Evolutionary conservation across 2,888 invertebrate genomes (phyloP).

Genomic region (Leptopilina myrica): DNA sequence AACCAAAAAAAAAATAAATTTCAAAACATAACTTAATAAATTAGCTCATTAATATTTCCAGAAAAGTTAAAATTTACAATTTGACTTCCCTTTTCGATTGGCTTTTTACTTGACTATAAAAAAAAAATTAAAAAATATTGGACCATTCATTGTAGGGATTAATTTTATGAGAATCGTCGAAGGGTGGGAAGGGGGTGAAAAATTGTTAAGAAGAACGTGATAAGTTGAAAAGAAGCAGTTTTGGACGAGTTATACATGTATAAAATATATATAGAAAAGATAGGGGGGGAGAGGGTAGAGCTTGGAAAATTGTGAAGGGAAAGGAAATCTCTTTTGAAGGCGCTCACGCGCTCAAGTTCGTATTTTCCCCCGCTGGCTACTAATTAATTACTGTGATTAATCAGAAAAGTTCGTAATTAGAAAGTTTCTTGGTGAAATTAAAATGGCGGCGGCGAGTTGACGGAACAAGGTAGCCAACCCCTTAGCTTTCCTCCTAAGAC

Average conservation of each 20-base stretch:
- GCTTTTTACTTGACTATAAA: conserved; percentile 43
- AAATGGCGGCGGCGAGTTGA: conserved; percentile 73
- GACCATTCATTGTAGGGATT: no score
- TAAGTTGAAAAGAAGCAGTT: conserved; percentile 44
- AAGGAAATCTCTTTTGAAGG: conserved; percentile 47
- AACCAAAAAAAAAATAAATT: no score
- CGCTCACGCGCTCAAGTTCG: conserved; percentile 51
- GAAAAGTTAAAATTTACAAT: no score
- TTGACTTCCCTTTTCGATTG: no score
- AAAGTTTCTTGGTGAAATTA: conserved; percentile 79
- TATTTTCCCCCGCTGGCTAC: conserved; percentile 69
- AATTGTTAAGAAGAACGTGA: conserved; percentile 19
- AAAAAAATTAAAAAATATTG: conserved; percentile 23
- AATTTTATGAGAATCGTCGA: no score
- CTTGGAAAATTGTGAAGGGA: conserved; percentile 43
- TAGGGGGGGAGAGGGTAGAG: conserved; percentile 12
- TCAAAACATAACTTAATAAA: no score
- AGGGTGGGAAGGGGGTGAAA: background rate
- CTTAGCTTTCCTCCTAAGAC: conserved; percentile 59
- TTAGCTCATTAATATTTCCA: no score
- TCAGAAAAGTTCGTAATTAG: conserved; percentile 81
- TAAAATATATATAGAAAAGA: conserved; percentile 11
- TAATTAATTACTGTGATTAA: conserved; percentile 81
- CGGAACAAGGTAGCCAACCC: conserved; percentile 58
- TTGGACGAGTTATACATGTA: conserved; percentile 31